Percentiles rank a stretch among this genome's conserved stretches.
Conservation (phyloP, 2,888 invertebrate genomes). For the Drosophila ezoana region DNA sequence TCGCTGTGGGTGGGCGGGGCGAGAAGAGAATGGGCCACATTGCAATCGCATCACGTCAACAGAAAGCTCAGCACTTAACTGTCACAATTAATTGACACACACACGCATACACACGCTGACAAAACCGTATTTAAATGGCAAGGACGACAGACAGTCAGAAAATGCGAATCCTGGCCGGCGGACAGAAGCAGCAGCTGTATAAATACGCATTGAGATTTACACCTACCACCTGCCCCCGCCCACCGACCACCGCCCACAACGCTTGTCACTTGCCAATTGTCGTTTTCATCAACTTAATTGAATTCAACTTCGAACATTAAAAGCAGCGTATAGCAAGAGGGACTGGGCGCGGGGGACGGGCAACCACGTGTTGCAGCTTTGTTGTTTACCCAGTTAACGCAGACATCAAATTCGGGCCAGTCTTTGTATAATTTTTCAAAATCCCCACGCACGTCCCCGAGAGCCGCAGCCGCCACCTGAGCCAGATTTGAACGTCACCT, state of each 20-base stretch:
- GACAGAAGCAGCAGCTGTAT: constrained; percentile 22
- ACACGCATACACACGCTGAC: constrained; percentile 11
- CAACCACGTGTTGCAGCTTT: constrained; percentile 40
- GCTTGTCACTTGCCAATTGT: constrained; percentile 57
- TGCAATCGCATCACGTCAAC: constrained; percentile 49
- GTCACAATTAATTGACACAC: constrained; percentile 65
- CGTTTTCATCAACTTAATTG: constrained; percentile 75
- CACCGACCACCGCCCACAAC: background rate
- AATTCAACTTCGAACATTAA: constrained; percentile 48
- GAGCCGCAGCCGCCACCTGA: constrained; percentile 2
- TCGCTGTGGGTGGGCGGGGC: background rate
- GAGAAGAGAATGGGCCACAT: background rate
- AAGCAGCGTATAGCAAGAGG: background rate
- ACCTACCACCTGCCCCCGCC: constrained; percentile 1
- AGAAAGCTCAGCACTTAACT: constrained; percentile 45
- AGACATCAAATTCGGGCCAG: constrained; percentile 11
- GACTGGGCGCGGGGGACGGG: background rate
- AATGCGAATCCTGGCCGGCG: constrained; percentile 8
- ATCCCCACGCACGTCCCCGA: background rate
- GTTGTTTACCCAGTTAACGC: constrained; percentile 33
- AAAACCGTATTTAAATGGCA: constrained; percentile 50
- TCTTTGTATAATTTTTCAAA: constrained; percentile 8
- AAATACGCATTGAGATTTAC: constrained; percentile 46
- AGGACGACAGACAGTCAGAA: constrained; percentile 11
- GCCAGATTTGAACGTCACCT: constrained; percentile 24